phyloP scores from a whole-genome alignment of 2,113 vertebrate genomes.

The Myanophis thanlyinensis region DNA sequence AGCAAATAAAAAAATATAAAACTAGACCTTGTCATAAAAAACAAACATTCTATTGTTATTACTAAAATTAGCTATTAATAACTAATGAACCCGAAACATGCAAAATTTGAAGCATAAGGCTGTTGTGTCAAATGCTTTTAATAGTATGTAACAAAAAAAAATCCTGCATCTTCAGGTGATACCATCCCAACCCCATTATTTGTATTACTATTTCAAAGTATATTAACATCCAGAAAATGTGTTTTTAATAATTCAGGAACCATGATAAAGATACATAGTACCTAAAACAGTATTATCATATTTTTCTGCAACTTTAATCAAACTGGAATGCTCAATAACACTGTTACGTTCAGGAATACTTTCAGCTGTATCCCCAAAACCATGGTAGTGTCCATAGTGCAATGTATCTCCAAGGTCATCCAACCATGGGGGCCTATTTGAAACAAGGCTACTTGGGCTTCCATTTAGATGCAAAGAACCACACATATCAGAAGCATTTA shows the following conservation, averaged over 20 bases:
- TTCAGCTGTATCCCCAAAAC: slow-evolving; percentile 95
- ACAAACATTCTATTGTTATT: slow-evolving; percentile 31
- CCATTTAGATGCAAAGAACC: slow-evolving; percentile 85
- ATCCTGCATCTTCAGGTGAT: slow-evolving; percentile 25
- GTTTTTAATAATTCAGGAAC: slow-evolving; percentile 68
- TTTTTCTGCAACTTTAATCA: slow-evolving; percentile 76
- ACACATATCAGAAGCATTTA: slow-evolving; percentile 74
- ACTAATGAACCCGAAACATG: slow-evolving; percentile 45
- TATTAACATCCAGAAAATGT: not conserved
- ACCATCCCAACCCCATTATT: slow-evolving; percentile 29
- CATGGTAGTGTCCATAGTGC: slow-evolving; percentile 92
- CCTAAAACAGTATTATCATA: slow-evolving; percentile 78
- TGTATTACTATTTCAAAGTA: slow-evolving; percentile 54
- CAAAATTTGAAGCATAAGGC: slow-evolving; percentile 62
- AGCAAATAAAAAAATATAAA: slow-evolving; percentile 60
- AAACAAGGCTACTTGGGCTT: slow-evolving; percentile 80
- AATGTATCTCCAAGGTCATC: slow-evolving; percentile 76
- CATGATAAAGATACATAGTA: slow-evolving; percentile 79
- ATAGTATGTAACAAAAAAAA: slow-evolving; percentile 49
- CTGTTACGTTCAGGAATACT: slow-evolving; percentile 85
- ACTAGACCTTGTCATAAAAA: slow-evolving; percentile 56
- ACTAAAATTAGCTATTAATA: slow-evolving; percentile 46
- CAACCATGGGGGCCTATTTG: slow-evolving; percentile 74
- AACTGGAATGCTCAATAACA: slow-evolving; percentile 84
- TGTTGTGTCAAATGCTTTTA: slow-evolving; percentile 41